Evolutionary conservation across 2,113 vertebrate genomes (phyloP), one percentile per base, ranked within the genome.

Genomic region (Pituophis catenifer): DNA sequence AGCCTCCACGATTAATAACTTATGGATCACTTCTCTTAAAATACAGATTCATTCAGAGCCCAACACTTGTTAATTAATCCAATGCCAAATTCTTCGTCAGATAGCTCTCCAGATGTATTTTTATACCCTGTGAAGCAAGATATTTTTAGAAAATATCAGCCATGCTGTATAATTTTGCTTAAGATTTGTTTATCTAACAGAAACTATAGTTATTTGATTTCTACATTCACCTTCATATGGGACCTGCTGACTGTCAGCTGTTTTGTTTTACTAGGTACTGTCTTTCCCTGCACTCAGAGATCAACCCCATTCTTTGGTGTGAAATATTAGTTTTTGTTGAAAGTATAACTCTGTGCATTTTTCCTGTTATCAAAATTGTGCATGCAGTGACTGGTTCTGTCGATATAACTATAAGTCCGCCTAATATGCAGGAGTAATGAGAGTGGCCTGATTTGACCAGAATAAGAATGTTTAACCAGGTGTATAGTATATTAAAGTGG

Each of bases 121-220:
- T 94, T 96, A 89, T 93, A 95, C 58, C 93, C 95, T 97, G 93
- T 89, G 94, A 97, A 95, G 94, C 96, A 96, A 96, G 92, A 53
- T 97, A 97, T 97, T 97, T 98, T 97, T 97, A 97, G 97, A 96
- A 97, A 97, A 96, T 96, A 95, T 93, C 93, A 94, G 93, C 95
- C 96, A 97, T 94, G 10, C 8, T 62, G 59, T 62, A 96, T 97
- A 97, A 97, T 97, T 96, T 91, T 94, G 58, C 89, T 96, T 97
- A 97, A 97, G 96, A 97, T 97, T 96, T 96, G 93, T 97, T 97
- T 96, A 94, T 97, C 59, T 97, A 98, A 96, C 97, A 98, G 97
- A 97, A 96, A 97, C 97, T 93, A 95, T 92, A 96, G 93, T 96
- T 96, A 96, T 97, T 97, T 98, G 97, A 97, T 97, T 97, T 98